Evolutionary conservation across 2,888 invertebrate species (phyloP).

Genomic region (Ectropis crepuscularia): DNA sequence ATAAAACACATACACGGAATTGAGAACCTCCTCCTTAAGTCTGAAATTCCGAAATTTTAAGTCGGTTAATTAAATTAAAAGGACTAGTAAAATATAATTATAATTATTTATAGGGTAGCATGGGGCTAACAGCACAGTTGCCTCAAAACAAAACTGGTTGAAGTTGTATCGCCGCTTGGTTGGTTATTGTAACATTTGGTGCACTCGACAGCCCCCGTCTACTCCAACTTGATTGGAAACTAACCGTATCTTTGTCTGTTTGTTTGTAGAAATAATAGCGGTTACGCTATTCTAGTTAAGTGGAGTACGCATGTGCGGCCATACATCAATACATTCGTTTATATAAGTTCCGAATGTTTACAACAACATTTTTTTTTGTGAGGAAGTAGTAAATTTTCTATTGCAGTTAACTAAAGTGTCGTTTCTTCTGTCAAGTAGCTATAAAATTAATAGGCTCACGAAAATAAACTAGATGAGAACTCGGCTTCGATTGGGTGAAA

Average conservation of each 20-base stretch:
- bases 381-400: too few species aligned
- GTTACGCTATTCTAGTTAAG: slow-evolving; percentile 65
- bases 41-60: too few species aligned
- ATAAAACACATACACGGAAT: too few species aligned
- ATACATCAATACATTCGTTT: slow-evolving; percentile 34
- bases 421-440: too few species aligned
- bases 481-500: too few species aligned
- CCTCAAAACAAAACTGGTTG: not conserved
- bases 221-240: slow-evolving; percentile 80
- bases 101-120: not conserved
- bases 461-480: too few species aligned
- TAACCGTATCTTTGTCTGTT: slow-evolving; percentile 72
- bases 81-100: too few species aligned
- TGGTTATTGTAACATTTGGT: slow-evolving; percentile 67
- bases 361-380: not conserved
- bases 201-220: slow-evolving; percentile 50
- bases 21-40: too few species aligned
- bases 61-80: too few species aligned
- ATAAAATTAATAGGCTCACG: too few species aligned
- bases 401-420: too few species aligned
- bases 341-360: not conserved
- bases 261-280: slow-evolving; percentile 73
- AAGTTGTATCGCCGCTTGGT: not conserved
- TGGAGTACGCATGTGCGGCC: slow-evolving; percentile 69
- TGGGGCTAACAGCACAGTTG: not conserved